phyloP scores from a whole-genome alignment of 2,113 vertebrate species.

The Poicephalus gulielmi region DNA sequence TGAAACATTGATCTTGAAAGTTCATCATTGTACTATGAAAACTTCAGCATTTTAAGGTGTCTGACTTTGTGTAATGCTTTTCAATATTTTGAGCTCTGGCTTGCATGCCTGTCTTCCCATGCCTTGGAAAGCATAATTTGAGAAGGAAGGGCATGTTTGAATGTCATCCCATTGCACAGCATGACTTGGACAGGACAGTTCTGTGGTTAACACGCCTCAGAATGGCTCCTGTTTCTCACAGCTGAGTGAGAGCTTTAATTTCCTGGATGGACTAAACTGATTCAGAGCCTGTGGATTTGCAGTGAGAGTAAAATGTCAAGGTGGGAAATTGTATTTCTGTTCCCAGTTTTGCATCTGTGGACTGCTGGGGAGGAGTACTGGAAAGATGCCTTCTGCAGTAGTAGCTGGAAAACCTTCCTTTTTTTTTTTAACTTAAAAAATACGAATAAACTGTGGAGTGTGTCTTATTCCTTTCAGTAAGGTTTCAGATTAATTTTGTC shows the following conservation, averaged over 20 bases:
- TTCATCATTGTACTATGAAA: neutral
- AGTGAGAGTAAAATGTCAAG: neutral
- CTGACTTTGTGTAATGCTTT: neutral
- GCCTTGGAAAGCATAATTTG: neutral
- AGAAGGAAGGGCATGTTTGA: neutral
- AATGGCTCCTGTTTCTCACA: neutral
- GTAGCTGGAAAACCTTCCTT: neutral
- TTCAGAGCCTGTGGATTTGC: neutral
- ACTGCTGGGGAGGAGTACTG: neutral
- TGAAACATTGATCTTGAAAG: neutral
- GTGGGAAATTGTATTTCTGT: neutral
- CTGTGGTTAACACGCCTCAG: neutral
- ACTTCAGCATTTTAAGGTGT: neutral
- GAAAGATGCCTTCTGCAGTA: neutral
- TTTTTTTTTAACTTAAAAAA: neutral
- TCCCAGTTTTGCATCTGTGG: neutral
- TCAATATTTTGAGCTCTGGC: neutral
- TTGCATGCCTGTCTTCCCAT: neutral
- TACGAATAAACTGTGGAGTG: neutral
- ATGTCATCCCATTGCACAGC: neutral
- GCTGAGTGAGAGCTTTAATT: neutral
- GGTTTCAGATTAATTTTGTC: neutral
- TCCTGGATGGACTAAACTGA: neutral
- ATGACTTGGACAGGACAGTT: neutral
- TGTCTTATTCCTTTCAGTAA: neutral